These are phyloP conservation scores for Toxotes jaculatrix DNA, from an alignment of 2,113 vertebrate species.

Conservation along the genomic window DNA sequence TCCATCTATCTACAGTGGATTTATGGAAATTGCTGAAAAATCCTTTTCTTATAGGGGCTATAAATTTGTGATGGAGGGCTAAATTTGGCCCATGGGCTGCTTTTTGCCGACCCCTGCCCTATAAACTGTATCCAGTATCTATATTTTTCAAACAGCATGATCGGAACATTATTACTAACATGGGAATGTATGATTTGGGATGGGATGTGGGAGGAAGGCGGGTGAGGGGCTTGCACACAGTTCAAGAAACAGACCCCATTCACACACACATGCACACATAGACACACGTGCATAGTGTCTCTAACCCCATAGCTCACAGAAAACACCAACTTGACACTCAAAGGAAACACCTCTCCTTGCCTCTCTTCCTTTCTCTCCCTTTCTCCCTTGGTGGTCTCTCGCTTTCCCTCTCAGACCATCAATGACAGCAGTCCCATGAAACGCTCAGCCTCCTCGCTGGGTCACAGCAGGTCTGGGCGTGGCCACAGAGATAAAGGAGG, in stretches of 20 bases:
- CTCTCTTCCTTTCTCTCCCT: slow-evolving; percentile 42
- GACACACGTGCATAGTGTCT: slow-evolving; percentile 1
- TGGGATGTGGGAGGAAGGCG: slow-evolving; percentile 5
- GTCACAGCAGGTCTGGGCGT: slow-evolving; percentile 86
- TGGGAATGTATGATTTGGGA: slow-evolving; percentile 12
- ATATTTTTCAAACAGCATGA: slow-evolving; percentile 52
- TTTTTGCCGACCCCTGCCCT: slow-evolving; percentile 40
- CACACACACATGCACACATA: slow-evolving; percentile 24
- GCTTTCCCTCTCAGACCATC: slow-evolving; percentile 86
- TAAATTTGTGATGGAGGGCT: background rate
- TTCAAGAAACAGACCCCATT: slow-evolving; percentile 21
- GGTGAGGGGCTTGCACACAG: slow-evolving; percentile 8
- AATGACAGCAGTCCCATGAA: slow-evolving; percentile 94
- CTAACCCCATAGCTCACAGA: slow-evolving; percentile 4
- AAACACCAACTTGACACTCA: slow-evolving; percentile 17
- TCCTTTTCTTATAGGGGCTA: background rate
- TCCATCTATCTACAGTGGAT: background rate
- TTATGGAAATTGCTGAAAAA: background rate
- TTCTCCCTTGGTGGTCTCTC: slow-evolving; percentile 50
- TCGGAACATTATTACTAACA: slow-evolving; percentile 22
- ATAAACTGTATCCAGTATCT: slow-evolving; percentile 6
- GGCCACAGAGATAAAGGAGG: slow-evolving; percentile 81
- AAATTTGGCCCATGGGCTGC: background rate
- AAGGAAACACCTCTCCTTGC: slow-evolving; percentile 55
- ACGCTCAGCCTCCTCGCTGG: slow-evolving; percentile 91